Conservation (phyloP, 1,140 invertebrate species). For the Trachymyrmex septentrionalis region DNA sequence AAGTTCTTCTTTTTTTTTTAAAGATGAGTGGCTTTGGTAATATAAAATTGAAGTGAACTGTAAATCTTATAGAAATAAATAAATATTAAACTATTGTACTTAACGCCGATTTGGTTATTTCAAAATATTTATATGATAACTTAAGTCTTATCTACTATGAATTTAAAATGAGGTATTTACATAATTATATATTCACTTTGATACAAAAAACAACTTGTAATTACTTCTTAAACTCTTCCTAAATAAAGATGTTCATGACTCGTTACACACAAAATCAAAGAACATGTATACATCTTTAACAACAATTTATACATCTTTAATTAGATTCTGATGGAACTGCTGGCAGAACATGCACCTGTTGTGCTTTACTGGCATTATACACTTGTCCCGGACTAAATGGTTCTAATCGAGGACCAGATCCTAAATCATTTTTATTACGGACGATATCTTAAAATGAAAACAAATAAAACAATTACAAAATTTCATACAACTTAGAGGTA, state of each 20-base stretch:
- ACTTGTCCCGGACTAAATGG: conserved; percentile 95
- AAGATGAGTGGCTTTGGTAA: conserved; percentile 37
- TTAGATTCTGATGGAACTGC: conserved; percentile 82
- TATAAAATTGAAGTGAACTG: conserved; percentile 47
- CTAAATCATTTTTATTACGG: conserved; percentile 81
- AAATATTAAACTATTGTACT: conserved; percentile 32
- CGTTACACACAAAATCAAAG: conserved; percentile 12
- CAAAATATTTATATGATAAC: conserved; percentile 59
- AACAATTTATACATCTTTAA: conserved; percentile 57
- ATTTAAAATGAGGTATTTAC: conserved; percentile 35
- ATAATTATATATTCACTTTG: conserved; percentile 17
- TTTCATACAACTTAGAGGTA: conserved; percentile 2
- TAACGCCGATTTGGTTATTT: conserved; percentile 20
- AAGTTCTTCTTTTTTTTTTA: conserved; percentile 2
- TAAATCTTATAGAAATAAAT: conserved; percentile 54
- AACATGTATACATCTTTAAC: conserved; percentile 48
- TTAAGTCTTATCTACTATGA: neutral
- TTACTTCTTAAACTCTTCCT: neutral
- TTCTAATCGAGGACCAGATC: conserved; percentile 90
- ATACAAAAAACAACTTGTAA: conserved; percentile 35
- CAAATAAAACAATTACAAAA: conserved; percentile 63
- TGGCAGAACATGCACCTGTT: conserved; percentile 94
- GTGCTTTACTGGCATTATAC: conserved; percentile 95
- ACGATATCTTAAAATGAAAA: conserved; percentile 77
- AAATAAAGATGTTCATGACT: conserved; percentile 27